Conservation (phyloP, 2,888 invertebrate genomes). For the Yponomeuta sedellus region DNA sequence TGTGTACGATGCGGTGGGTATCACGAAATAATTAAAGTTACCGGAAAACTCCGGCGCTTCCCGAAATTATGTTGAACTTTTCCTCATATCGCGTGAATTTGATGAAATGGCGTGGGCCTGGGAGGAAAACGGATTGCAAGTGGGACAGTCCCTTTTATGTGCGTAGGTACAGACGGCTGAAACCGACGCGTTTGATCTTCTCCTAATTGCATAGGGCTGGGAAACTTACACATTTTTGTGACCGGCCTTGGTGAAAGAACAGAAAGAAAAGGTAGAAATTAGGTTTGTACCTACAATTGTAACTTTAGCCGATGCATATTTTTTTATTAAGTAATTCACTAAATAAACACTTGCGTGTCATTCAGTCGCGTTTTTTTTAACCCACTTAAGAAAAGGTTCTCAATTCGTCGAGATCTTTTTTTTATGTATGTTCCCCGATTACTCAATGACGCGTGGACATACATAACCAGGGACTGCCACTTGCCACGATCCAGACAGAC, state of each 20-base stretch:
- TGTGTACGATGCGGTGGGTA: neutral
- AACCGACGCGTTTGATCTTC: neutral
- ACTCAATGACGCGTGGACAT: too few relatives aligned
- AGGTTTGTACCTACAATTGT: too few relatives aligned
- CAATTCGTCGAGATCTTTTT: too few relatives aligned
- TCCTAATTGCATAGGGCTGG: neutral
- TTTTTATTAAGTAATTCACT: too few relatives aligned
- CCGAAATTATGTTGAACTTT: slow-evolving; percentile 26
- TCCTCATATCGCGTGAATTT: slow-evolving; percentile 32
- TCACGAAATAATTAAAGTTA: slow-evolving; percentile 11
- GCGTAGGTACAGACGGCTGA: neutral
- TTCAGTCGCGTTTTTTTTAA: too few relatives aligned
- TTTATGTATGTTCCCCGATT: too few relatives aligned
- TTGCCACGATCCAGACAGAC: too few relatives aligned
- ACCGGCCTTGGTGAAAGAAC: neutral
- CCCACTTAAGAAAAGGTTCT: too few relatives aligned
- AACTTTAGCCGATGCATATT: too few relatives aligned
- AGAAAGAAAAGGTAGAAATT: too few relatives aligned
- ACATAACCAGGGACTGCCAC: too few relatives aligned
- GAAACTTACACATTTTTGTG: neutral
- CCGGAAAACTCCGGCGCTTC: neutral
- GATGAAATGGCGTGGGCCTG: slow-evolving; percentile 33
- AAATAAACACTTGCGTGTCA: too few relatives aligned
- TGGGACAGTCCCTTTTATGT: slow-evolving; percentile 35
- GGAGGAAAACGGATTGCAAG: slow-evolving; percentile 28